Percentiles rank a stretch among this genome's conserved stretches.
Conservation (phyloP, 2,888 invertebrate species). For the Hesperia comma region DNA sequence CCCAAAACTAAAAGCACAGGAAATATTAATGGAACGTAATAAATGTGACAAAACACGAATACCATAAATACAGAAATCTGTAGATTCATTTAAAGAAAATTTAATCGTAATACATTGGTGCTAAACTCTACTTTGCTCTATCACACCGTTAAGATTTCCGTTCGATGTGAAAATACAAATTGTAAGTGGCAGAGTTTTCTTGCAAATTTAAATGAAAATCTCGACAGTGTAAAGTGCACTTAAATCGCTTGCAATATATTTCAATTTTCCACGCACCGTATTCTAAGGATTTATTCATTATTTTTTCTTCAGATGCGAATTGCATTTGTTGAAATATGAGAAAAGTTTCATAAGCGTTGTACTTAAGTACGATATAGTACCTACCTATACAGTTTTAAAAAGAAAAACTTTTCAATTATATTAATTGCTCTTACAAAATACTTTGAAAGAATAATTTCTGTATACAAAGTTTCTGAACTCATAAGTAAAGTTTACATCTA, state of each 20-base stretch:
- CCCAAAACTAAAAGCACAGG: not conserved
- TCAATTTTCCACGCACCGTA: constrained; percentile 12
- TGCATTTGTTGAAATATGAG: constrained; percentile 50
- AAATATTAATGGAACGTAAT: constrained; percentile 13
- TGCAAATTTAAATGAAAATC: constrained; percentile 42
- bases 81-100: not conserved
- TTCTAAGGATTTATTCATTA: constrained; percentile 15
- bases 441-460: too few species aligned
- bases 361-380: not conserved
- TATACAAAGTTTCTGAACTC: not conserved
- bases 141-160: constrained; percentile 43
- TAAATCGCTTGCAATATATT: constrained; percentile 15
- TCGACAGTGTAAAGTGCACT: constrained; percentile 17
- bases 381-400: not conserved
- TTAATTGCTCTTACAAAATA: not conserved
- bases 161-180: constrained; percentile 59
- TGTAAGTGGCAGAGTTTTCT: constrained; percentile 52
- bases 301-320: constrained; percentile 40
- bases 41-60: constrained; percentile 47
- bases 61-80: constrained; percentile 37
- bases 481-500: not conserved
- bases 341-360: constrained; percentile 47
- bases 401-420: constrained; percentile 8
- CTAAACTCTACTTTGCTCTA: constrained; percentile 1
- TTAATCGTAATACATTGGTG: not conserved